Base-by-base conservation (phyloP, 2,113 vertebrate genomes). In the Phocoena phocoena region DNA sequence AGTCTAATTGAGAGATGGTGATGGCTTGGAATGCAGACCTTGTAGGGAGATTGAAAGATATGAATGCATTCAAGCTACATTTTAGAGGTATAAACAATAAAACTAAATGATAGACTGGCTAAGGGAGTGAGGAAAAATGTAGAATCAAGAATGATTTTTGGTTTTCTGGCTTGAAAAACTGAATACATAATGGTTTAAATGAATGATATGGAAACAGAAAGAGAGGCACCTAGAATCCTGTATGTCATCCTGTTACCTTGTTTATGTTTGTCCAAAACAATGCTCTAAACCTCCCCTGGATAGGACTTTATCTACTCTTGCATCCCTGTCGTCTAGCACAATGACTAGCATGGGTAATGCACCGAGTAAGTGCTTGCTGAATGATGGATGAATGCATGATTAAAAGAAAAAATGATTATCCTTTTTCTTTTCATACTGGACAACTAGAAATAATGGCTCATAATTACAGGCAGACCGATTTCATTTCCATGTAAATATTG, bases 401-500 rank as follows among this genome's bases (percentile, higher is more conserved):
- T 93, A 90, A 93, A 47, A 8, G 14, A 44, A 65, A 93, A 65
- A 88, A 70, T 62, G 8, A 53, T 10, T 41, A 6, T 58, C 8
- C 25, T 94, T 90, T 91, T 8, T 87, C 20, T 91, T 93, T 88
- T 96, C 36, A 68, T n/a, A 87, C 26, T 93, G 90, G 68, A 84
- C 82, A 95, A 90, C 38, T 74, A 74, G 81, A 95, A 88, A 93
- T 89, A 96, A 96, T 83, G 26, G 60, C 20, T 92, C 50, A 91
- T 77, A 85, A 95, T 95, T 94, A 82, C 0, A 95, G 70, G n/a
- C 62, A 96, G 87, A 85, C 15, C 80, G 41, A 90, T 90, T 96
- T 92, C 26, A 96, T 17, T 90, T 96, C 65, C 81, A 26, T 85
- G 71, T 94, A 97, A 97, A 96, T 98, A 94, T 87, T 92, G n/a